Evolutionary conservation across 2,113 vertebrate species (phyloP).

Genomic region (Emydura subglobosa): DNA sequence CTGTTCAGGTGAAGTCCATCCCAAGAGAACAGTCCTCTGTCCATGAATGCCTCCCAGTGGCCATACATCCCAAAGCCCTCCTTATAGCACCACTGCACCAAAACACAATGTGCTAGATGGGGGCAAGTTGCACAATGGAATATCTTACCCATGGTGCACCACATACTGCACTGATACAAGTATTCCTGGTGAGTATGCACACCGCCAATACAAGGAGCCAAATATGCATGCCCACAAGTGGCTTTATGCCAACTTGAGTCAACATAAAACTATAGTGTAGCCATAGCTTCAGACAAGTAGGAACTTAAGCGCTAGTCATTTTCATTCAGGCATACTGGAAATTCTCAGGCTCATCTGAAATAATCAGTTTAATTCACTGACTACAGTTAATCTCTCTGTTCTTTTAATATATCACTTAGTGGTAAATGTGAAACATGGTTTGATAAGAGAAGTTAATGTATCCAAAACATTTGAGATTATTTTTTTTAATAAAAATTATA

Average conservation of each 20-base stretch:
- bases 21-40: too few species aligned
- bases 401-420: not conserved
- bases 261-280: not conserved
- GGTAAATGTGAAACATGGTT: not conserved
- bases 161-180: not conserved
- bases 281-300: not conserved
- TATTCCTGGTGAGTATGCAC: not conserved
- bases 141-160: not conserved
- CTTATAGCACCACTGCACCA: too few species aligned
- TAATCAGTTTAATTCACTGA: not conserved
- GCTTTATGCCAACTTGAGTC: not conserved
- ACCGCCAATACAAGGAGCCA: not conserved
- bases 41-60: too few species aligned
- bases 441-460: not conserved
- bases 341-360: not conserved
- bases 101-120: not conserved
- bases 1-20: too few species aligned
- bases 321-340: not conserved
- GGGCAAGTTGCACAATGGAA: not conserved
- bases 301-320: not conserved
- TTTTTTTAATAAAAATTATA: not conserved
- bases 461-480: not conserved
- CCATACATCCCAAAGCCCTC: too few species aligned
- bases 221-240: not conserved
- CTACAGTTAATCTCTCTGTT: not conserved